These are phyloP conservation scores for Peucedramus taeniatus DNA, from an alignment of 2,113 vertebrate species.

Conservation along the genomic window DNA sequence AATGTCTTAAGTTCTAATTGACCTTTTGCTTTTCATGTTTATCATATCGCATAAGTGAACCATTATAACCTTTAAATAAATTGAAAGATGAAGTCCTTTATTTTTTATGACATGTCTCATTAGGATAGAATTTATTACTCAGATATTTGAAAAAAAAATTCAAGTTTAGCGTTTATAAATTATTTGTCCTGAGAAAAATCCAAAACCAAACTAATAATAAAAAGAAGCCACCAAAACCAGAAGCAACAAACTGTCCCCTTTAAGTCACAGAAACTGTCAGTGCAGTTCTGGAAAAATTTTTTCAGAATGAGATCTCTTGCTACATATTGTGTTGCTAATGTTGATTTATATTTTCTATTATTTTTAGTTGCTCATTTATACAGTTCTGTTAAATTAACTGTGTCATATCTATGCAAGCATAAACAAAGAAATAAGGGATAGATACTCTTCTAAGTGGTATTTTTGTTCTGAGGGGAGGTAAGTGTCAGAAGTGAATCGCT, in stretches of 20 bases:
- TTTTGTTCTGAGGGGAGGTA: background rate
- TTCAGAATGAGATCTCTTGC: background rate
- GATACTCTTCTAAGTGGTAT: background rate
- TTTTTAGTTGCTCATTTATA: background rate
- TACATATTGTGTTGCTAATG: background rate
- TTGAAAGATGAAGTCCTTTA: background rate
- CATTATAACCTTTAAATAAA: background rate
- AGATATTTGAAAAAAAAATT: background rate
- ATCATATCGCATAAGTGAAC: background rate
- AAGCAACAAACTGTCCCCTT: background rate
- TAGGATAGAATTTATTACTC: background rate
- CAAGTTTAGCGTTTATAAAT: background rate
- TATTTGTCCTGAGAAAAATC: background rate
- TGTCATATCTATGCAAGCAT: background rate
- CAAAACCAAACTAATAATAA: background rate
- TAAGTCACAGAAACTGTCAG: background rate
- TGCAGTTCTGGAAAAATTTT: background rate
- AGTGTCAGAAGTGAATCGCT: background rate
- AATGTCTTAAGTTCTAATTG: background rate
- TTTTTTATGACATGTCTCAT: background rate
- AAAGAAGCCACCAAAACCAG: background rate
- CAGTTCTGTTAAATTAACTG: background rate
- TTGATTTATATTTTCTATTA: background rate
- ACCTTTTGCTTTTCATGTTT: background rate
- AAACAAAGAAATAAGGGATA: background rate